Evolutionary conservation across 2,113 vertebrate genomes (phyloP).

Genomic region (Chloebia gouldiae): DNA sequence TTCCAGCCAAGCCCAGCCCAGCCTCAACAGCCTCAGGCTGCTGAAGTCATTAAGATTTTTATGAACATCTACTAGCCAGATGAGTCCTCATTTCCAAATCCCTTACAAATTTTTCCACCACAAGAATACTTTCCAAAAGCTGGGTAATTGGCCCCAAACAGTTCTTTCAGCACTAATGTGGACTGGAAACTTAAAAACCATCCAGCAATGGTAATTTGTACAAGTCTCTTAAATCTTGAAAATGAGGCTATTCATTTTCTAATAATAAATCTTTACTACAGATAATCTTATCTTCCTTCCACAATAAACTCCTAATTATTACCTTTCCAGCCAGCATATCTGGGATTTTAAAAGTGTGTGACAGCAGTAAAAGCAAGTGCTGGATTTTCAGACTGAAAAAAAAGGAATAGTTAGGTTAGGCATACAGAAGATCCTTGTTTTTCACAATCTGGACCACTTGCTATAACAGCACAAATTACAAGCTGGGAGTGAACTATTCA

Average conservation of each 20-base stretch:
- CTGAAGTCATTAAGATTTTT: constrained; percentile 50
- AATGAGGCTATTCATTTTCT: constrained; percentile 39
- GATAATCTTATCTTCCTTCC: constrained; percentile 58
- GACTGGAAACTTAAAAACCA: constrained; percentile 1
- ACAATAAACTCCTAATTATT: constrained; percentile 55
- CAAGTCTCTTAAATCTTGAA: constrained; percentile 39
- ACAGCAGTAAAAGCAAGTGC: background rate
- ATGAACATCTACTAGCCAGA: constrained; percentile 38
- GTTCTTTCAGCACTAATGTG: background rate
- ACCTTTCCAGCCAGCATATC: constrained; percentile 8
- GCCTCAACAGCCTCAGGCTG: background rate
- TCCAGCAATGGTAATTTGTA: constrained; percentile 10
- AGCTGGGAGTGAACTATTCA: background rate
- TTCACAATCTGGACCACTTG: background rate
- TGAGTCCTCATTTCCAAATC: constrained; percentile 42
- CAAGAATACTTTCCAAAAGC: constrained; percentile 46
- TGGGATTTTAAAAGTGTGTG: constrained; percentile 14
- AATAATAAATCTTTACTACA: constrained; percentile 59
- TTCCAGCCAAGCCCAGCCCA: background rate
- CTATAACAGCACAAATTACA: background rate
- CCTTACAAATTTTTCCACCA: constrained; percentile 39
- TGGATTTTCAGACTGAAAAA: background rate
- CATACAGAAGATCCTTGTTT: background rate
- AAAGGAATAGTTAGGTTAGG: background rate
- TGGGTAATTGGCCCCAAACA: background rate